A percentile compares a stretch with the other conserved stretches of the same genome.
Conservation (phyloP, 2,797 vertebrate species). For the Catamblyrhynchus diadema region DNA sequence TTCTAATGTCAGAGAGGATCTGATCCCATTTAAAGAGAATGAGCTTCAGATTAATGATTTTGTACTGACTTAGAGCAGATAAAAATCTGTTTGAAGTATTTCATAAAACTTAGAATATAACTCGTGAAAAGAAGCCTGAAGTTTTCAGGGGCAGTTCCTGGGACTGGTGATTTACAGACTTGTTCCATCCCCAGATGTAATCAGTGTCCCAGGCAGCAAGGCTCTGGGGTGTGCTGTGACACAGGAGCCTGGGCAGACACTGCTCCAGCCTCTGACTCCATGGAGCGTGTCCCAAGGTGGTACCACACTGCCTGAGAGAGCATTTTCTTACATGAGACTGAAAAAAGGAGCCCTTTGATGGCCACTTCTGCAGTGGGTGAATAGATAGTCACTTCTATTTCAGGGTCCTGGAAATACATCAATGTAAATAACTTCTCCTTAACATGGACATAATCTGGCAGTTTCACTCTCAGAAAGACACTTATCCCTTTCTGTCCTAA, state of each 20-base stretch:
- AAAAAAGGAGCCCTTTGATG: neutral
- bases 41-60: neutral
- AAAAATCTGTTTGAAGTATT: neutral
- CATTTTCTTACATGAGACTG: neutral
- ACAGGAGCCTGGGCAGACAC: neutral
- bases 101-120: neutral
- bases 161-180: neutral
- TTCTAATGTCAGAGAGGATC: neutral
- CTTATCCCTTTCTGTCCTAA: neutral
- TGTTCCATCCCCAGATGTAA: neutral
- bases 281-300: neutral
- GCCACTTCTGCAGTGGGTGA: neutral
- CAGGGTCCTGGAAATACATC: neutral
- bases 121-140: neutral
- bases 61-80: neutral
- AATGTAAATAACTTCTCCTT: neutral
- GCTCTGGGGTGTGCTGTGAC: neutral
- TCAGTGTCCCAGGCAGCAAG: neutral
- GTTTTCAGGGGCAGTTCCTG: neutral
- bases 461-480: neutral
- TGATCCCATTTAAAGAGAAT: neutral
- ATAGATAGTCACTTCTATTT: neutral
- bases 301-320: neutral
- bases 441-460: rapidly evolving
- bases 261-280: neutral